These are phyloP conservation scores for Montipora efflorescens DNA, from an alignment of 64 coral and sea anemone genomes.

Conservation along the genomic window DNA sequence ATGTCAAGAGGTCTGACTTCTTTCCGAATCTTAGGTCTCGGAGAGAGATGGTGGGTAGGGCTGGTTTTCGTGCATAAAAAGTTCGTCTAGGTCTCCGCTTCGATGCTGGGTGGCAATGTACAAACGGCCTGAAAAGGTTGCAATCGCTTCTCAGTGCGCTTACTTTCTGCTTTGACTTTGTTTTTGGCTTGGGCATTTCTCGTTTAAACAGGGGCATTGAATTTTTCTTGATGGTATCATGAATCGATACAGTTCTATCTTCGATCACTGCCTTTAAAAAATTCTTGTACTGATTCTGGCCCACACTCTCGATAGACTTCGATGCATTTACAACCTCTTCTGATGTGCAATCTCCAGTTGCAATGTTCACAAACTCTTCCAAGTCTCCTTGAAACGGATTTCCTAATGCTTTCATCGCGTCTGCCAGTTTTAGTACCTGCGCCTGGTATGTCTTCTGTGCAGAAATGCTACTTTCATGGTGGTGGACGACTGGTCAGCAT, in stretches of 20 bases:
- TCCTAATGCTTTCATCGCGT: constrained; percentile 21
- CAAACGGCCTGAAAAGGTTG: too few species aligned
- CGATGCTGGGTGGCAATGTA: too few species aligned
- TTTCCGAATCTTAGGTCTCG: too few species aligned
- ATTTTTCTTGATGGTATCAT: constrained; percentile 51
- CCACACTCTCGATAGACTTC: constrained; percentile 50
- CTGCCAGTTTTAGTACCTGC: constrained; percentile 25
- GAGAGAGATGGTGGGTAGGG: too few species aligned
- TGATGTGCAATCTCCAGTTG: constrained; percentile 54
- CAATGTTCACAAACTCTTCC: constrained; percentile 40
- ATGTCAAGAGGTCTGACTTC: too few species aligned
- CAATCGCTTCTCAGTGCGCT: too few species aligned
- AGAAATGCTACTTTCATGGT: constrained; percentile 32
- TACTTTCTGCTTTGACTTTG: too few species aligned
- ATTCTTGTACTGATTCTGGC: constrained; percentile 38
- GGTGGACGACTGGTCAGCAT: constrained; percentile 6
- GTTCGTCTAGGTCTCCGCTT: too few species aligned
- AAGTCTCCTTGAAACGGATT: not conserved
- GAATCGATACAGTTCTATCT: constrained; percentile 4
- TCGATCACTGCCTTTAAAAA: constrained; percentile 55
- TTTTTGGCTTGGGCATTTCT: too few species aligned
- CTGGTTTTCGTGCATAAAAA: too few species aligned
- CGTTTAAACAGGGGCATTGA: not conserved
- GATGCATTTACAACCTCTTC: constrained; percentile 41
- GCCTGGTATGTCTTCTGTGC: constrained; percentile 35